phyloP scores from a whole-genome alignment of 2,797 vertebrate species.

The Discoglossus pictus region DNA sequence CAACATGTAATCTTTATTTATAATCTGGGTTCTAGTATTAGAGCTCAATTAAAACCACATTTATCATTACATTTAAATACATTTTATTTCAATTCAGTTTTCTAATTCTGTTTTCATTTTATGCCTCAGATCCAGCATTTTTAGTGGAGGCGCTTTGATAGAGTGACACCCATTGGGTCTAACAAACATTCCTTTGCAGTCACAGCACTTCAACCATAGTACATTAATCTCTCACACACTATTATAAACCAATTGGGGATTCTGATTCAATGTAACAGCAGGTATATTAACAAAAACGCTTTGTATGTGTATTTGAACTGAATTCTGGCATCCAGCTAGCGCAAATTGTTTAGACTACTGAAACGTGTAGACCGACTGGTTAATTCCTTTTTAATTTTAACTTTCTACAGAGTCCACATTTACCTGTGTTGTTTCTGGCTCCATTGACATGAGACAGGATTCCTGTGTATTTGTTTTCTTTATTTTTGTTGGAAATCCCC shows the following conservation, averaged over 20 bases:
- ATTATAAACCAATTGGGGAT: slow-evolving; percentile 3
- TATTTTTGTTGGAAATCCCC: slow-evolving; percentile 15
- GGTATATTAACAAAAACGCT: slow-evolving; percentile 4
- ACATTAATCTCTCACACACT: not conserved
- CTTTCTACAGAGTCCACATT: slow-evolving; percentile 3
- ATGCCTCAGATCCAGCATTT: too few relatives aligned
- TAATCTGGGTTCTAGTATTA: too few relatives aligned
- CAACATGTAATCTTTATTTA: too few relatives aligned
- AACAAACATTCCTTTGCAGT: slow-evolving; percentile 8
- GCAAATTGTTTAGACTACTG: slow-evolving; percentile 11
- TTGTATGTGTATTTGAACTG: slow-evolving; percentile 4
- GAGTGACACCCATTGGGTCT: slow-evolving; percentile 18
- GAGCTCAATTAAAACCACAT: too few relatives aligned
- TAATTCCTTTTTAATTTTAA: slow-evolving; percentile 3
- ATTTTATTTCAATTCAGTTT: too few relatives aligned
- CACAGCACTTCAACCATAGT: not conserved
- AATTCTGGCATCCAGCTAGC: not conserved
- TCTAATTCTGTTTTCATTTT: too few relatives aligned
- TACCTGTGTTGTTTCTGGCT: slow-evolving; percentile 8
- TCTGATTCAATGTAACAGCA: slow-evolving; percentile 20
- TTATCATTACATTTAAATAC: too few relatives aligned
- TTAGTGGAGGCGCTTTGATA: not conserved
- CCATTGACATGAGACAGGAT: not conserved
- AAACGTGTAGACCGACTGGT: not conserved
- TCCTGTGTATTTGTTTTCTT: slow-evolving; percentile 13